Base-by-base conservation (phyloP, 2,797 vertebrate genomes). In the Synaphobranchus kaupii region DNA sequence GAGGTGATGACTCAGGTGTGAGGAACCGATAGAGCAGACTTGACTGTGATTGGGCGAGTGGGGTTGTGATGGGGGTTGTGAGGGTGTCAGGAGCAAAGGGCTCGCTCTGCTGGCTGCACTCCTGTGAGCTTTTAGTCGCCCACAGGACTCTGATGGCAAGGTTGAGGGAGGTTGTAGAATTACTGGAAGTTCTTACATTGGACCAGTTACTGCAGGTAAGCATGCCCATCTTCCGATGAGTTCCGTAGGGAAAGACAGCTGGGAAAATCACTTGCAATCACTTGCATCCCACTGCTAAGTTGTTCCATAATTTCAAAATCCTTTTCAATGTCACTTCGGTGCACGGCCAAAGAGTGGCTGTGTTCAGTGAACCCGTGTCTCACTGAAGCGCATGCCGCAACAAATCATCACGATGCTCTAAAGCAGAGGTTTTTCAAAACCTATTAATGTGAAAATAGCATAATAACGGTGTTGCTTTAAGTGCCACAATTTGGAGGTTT, bases 261-360 rank as follows among this genome's bases (percentile, higher is more conserved):
- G 84, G 85, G 17, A 86, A 80, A 60, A 73, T 68, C 34, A 60
- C 60, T 90, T 73, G 47, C 86, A 60, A 73, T 68, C 34, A 60
- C 60, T 90, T 73, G 47, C 86, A 56, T 84, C 85, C 86, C 86
- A 71, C 85, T 86, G n/a, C 85, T 88, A 60, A 88, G 86, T 82
- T 85, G 89, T 85, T 85, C 82, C 85, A 84, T 87, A 83, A 88
- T 89, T 89, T 89, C 66, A 47, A 89, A 89, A 87, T n/a, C n/a
- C 85, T 88, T 84, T 60, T 66, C 85, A 15, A 39, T 88, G 88
- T 90, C 84, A 86, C 84, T 28, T 87, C 89, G 85, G 90, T 86
- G 87, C 85, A 90, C 71, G 47, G 80, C 71, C 50, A 81, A 86
- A 83, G 85, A 86, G 86, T 50, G 84, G 76, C 31, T 83, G 60